Evolutionary conservation across 2,113 vertebrate species (phyloP), one percentile per base, ranked within the genome.

Genomic region (Tyrannus savana): DNA sequence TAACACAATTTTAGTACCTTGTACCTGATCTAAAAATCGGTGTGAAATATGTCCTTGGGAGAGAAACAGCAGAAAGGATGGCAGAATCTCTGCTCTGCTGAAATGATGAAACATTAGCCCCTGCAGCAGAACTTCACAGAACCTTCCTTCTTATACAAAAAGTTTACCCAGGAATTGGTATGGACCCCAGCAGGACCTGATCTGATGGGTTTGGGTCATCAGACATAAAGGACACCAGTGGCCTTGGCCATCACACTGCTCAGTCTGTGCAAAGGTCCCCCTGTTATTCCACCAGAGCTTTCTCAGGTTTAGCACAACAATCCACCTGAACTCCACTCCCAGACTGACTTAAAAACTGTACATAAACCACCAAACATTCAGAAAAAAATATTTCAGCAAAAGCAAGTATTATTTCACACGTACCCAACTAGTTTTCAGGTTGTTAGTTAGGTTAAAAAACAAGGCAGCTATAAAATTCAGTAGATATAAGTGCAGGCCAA

Each of bases 191-290:
- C 30, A 78, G 21, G 15, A 13, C 13, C 30, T 35, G 23, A 6
- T 0, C 10, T 3, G 9, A 12, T 2, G 2, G 1, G 5, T 25
- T 3, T 4, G 22, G 27, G 18, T 8, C 22, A 27, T 22, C 47
- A 47, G 46, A 2, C 33, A 30, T 19, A 6, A 33, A 42, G 19
- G 7, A 14, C 27, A 53, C 24, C 41, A 3, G 18, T 10, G 42
- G 46, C 17, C 16, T 64, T 50, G n/a, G 47, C 49, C 37, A 52
- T 12, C 46, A 49, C 44, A 28, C 3, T 14, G 55, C 24, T 67
- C 33, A 15, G 24, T 3, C 55, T 62, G 21, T 41, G 41, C 55
- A 55, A 62, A 83, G 47, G 30, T 25, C 44, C 78, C 63, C 41
- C 15, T 4, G 5, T 42, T 55, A 35, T 35, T 55, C 14, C 0